These are phyloP conservation scores for Peromyscus aztecus DNA, from an alignment of 2,797 vertebrate species.

Conservation along the genomic window DNA sequence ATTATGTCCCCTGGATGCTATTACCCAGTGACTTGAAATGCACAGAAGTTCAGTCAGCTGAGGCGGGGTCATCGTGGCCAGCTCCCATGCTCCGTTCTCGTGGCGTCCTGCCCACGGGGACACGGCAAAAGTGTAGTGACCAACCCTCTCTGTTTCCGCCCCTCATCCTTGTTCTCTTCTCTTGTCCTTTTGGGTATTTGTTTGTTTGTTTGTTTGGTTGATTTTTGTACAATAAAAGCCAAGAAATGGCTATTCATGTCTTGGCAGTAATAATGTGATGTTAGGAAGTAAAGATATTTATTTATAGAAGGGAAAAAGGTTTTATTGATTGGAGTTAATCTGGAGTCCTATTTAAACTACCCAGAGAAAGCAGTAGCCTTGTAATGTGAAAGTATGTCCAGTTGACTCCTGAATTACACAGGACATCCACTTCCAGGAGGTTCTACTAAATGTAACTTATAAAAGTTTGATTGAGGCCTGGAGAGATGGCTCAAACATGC, in stretches of 20 bases:
- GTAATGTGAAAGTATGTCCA: background rate
- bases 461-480: background rate
- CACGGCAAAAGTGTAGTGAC: fast-evolving
- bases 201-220: background rate
- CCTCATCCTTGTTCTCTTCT: background rate
- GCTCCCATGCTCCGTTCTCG: background rate
- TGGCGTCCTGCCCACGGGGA: fast-evolving
- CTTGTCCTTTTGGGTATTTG: background rate
- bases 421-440: background rate
- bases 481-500: background rate
- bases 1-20: background rate
- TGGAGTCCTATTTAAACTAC: background rate
- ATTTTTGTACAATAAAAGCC: background rate
- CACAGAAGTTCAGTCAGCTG: background rate
- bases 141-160: fast-evolving
- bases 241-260: background rate
- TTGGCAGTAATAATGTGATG: slow-evolving; percentile 25
- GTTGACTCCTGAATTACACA: background rate
- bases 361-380: background rate
- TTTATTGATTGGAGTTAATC: background rate
- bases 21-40: slow-evolving; percentile 62
- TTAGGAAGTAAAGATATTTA: slow-evolving; percentile 16
- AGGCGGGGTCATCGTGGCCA: background rate
- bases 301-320: background rate
- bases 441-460: slow-evolving; percentile 44